Evolutionary conservation across 53 echinoderm and acorn worm genomes (phyloP).

Genomic region (Actinopyga echinites): DNA sequence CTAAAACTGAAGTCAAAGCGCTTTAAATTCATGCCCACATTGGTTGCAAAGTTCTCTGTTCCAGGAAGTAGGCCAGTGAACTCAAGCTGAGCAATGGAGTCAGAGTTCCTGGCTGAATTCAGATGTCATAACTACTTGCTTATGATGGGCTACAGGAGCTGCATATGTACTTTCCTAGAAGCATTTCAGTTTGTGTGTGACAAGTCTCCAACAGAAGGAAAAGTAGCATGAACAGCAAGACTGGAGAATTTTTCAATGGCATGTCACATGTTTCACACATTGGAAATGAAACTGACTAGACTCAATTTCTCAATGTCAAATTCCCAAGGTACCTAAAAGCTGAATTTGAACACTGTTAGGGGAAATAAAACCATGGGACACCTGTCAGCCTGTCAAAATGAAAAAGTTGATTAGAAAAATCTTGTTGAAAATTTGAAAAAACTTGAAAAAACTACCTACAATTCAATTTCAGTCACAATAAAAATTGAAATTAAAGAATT

Average conservation of each 20-base stretch:
- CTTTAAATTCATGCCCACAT: too few species aligned
- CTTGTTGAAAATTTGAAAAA: too few species aligned
- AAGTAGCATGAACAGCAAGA: not conserved
- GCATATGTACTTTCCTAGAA: not conserved
- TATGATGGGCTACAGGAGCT: not conserved
- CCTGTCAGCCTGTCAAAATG: too few species aligned
- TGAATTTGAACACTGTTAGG: not conserved
- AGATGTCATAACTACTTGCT: constrained; percentile 22
- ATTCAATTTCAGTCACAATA: too few species aligned
- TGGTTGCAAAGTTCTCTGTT: too few species aligned
- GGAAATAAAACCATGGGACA: too few species aligned
- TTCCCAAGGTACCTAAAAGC: constrained; percentile 1
- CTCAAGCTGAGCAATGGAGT: constrained; percentile 14
- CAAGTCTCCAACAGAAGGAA: not conserved
- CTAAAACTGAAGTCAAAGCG: too few species aligned
- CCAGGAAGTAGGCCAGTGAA: too few species aligned
- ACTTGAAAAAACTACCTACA: too few species aligned
- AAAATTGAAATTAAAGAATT: too few species aligned
- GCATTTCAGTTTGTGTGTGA: not conserved
- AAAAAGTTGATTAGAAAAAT: too few species aligned
- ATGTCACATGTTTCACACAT: constrained; percentile 22
- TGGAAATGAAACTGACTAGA: constrained; percentile 24
- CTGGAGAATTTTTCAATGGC: not conserved
- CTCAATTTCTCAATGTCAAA: not conserved
- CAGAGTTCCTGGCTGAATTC: not conserved